These are phyloP conservation scores for Ennomos fuscantarius DNA, from an alignment of 2,888 invertebrate genomes.

Conservation along the genomic window DNA sequence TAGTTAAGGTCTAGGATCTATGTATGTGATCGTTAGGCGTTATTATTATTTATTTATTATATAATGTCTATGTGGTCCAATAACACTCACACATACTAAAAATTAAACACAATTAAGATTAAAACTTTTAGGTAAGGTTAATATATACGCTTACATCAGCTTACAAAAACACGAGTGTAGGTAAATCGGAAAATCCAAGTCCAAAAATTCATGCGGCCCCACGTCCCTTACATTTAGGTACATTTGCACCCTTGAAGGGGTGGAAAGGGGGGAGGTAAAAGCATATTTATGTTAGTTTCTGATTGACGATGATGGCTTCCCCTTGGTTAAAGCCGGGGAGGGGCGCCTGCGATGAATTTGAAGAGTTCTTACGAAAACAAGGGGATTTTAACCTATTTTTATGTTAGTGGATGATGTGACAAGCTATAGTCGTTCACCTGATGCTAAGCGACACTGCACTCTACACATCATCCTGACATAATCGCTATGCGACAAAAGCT, in stretches of 20 bases:
- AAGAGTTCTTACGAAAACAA: neutral
- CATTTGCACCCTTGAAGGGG: slow-evolving; percentile 32
- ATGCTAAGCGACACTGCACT: no score
- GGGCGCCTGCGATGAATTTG: slow-evolving; percentile 20
- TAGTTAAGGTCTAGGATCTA: no score
- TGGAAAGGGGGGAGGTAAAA: slow-evolving; percentile 56
- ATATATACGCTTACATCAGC: neutral
- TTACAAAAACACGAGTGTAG: slow-evolving; percentile 21
- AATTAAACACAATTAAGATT: slow-evolving; percentile 6
- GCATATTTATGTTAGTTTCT: slow-evolving; percentile 83
- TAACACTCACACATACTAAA: neutral
- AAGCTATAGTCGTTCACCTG: no score
- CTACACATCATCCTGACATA: no score
- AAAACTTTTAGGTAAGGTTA: slow-evolving; percentile 9
- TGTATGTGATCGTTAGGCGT: no score
- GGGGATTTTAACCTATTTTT: no score
- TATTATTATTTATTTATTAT: no score
- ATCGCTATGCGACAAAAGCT: no score
- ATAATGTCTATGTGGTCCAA: no score
- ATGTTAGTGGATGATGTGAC: no score
- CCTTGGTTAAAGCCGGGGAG: slow-evolving; percentile 47
- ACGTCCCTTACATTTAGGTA: slow-evolving; percentile 22
- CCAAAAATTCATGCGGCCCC: slow-evolving; percentile 25
- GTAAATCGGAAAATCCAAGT: slow-evolving; percentile 10
- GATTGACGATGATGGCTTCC: slow-evolving; percentile 68